Percentiles rank a stretch among this genome's conserved stretches.
These are phyloP conservation scores for Alcis repandata DNA, from an alignment of 2,888 invertebrate genomes.

Conservation along the genomic window DNA sequence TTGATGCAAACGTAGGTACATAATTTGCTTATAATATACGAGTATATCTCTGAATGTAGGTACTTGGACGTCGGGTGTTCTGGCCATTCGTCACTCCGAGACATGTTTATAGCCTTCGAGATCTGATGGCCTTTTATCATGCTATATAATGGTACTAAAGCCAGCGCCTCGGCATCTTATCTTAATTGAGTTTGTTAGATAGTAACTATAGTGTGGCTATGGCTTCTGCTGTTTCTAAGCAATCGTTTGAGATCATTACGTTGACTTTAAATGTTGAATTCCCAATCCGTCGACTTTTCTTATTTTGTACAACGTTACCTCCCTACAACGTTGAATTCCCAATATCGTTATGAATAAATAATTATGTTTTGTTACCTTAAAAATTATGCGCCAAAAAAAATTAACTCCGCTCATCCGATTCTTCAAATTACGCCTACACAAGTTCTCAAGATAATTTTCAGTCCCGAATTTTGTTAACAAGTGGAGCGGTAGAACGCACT, in stretches of 20 bases:
- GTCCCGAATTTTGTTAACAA: slow-evolving; percentile 41
- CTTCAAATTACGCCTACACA: slow-evolving; percentile 10
- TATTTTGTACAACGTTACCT: no score
- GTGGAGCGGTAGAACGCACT: slow-evolving; percentile 34
- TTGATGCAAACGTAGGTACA: no score
- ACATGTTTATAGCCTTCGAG: slow-evolving; percentile 46
- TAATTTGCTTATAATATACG: no score
- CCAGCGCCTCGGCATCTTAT: slow-evolving; percentile 23
- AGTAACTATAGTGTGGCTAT: not conserved
- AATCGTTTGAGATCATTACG: not conserved
- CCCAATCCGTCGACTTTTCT: no score
- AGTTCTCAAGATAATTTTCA: slow-evolving; percentile 26
- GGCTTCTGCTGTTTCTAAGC: not conserved
- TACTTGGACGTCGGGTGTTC: slow-evolving; percentile 18
- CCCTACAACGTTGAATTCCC: no score
- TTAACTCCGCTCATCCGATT: not conserved
- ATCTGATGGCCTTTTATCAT: slow-evolving; percentile 43
- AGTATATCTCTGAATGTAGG: not conserved
- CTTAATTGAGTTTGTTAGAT: slow-evolving; percentile 28
- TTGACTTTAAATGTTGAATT: no score
- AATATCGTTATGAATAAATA: no score
- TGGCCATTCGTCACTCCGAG: slow-evolving; percentile 44
- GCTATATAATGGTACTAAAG: slow-evolving; percentile 27
- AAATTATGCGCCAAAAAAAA: not conserved
- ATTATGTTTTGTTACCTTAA: no score